phyloP scores from a whole-genome alignment of 1,140 invertebrate species.

The Pteromalus puparum region DNA sequence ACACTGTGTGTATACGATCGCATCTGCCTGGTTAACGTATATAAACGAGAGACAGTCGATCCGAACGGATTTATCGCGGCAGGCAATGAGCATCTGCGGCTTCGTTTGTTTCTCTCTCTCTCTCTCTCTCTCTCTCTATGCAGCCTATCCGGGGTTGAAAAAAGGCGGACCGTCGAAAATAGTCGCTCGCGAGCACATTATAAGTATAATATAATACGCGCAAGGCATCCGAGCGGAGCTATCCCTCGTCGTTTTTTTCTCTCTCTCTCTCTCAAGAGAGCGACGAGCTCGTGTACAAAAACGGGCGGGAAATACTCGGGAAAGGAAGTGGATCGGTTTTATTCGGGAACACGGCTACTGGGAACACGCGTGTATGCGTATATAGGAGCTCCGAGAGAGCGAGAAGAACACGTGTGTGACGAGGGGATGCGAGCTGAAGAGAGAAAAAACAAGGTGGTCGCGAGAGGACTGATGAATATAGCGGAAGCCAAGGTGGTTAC shows the following conservation, averaged over 20 bases:
- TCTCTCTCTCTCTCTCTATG: no score
- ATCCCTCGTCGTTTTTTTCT: not conserved
- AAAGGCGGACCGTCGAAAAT: slow-evolving; percentile 9
- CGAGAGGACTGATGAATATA: slow-evolving; percentile 64
- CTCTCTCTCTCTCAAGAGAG: not conserved
- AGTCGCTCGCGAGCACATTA: not conserved
- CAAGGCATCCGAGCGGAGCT: not conserved
- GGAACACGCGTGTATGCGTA: not conserved
- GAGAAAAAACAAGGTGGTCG: slow-evolving; percentile 47
- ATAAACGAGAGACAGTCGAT: not conserved
- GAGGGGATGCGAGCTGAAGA: slow-evolving; percentile 51
- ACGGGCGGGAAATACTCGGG: slow-evolving; percentile 33
- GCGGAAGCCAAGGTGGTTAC: slow-evolving; percentile 76
- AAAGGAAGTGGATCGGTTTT: slow-evolving; percentile 33
- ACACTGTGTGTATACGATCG: not conserved
- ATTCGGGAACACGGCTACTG: slow-evolving; percentile 23
- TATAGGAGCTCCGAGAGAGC: not conserved
- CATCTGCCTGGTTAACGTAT: not conserved
- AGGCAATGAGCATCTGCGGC: not conserved
- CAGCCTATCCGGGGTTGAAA: not conserved
- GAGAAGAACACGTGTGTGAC: slow-evolving; percentile 39
- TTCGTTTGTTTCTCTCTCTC: not conserved
- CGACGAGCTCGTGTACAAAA: slow-evolving; percentile 40
- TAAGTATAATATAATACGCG: not conserved
- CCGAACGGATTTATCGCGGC: not conserved